Evolutionary conservation across 2,797 vertebrate genomes (phyloP), one percentile per base, ranked within the genome.

Genomic region (Cercopithecus hamlyni): DNA sequence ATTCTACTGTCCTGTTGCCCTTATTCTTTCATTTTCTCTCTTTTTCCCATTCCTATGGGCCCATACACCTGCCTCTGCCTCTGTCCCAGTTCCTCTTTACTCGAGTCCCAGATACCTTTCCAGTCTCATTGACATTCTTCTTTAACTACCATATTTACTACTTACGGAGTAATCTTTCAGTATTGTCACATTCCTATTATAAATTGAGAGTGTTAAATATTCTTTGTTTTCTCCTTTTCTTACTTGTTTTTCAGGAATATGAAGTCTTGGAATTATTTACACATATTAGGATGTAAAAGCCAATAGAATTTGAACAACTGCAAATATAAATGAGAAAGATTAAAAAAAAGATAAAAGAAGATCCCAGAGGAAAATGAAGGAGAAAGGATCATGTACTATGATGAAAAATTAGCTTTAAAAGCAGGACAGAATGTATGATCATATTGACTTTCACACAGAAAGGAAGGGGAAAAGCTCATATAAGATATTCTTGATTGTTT

Each of bases 41-140:
- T n/a, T 70, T 85, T 80, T 90, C 36, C 8, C 3, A 41, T 64
- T 81, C 17, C 41, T 7, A 24, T 57, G 4, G 50, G 14, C 61
- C 33, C 41, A 55, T 0, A 9, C 4, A 9, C 1, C 7, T 52
- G 80, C 30, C 1, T 2, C 7, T 36, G 2, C 7, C 30, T 5
- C 4, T 41, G 2, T 33, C 72, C 26, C 27, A 36, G 2, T 7
- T 48, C 5, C 3, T 7, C 4, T 83, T 88, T 19, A 5, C 10
- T 64, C 4, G 9, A 39, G 4, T 39, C 84, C 14, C 72, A 33
- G 33, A 33, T 41, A 41, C 2, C 30, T 85, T n/a, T 24, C 10
- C 11, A 17, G 8, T 73, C 2, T 45, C 1, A 26, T 2, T 39
- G 33, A 41, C 4, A 45, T 0, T 5, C 24, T 10, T 45, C 22